Conservation (phyloP, 2,113 vertebrate genomes). For the Spheniscus mendiculus region DNA sequence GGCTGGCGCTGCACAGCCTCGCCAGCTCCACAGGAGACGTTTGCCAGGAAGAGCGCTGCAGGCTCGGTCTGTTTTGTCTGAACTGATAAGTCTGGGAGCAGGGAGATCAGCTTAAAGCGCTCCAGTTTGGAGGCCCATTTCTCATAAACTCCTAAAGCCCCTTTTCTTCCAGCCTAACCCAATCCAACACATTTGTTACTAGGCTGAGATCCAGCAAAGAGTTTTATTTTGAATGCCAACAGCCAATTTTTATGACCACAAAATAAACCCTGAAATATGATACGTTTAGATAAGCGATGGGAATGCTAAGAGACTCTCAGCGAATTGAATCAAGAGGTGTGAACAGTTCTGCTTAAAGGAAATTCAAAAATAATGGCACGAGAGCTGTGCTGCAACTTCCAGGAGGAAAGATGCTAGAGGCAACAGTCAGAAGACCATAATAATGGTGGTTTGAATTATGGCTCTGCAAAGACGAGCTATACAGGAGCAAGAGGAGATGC, state of each 20-base stretch:
- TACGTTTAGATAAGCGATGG: conserved; percentile 12
- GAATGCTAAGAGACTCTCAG: neutral
- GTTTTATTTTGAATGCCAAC: neutral
- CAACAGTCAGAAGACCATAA: neutral
- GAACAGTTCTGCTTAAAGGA: conserved; percentile 28
- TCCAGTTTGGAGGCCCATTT: neutral
- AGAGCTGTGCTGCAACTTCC: neutral
- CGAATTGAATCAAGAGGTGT: conserved; percentile 2
- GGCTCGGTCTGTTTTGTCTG: neutral
- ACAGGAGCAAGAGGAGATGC: neutral
- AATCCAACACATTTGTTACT: neutral
- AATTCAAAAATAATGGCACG: neutral
- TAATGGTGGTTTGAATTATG: neutral
- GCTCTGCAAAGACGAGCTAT: neutral
- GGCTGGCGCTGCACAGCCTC: neutral
- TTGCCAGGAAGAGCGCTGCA: neutral
- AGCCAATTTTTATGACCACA: conserved; percentile 32
- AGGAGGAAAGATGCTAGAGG: conserved; percentile 3
- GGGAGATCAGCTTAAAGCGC: neutral
- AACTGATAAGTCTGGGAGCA: neutral
- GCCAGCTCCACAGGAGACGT: neutral
- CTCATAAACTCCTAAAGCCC: neutral
- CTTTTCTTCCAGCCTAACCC: neutral
- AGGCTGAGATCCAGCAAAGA: conserved; percentile 15
- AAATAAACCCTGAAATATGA: conserved; percentile 42